Evolutionary conservation across 2,888 invertebrate species (phyloP).

Genomic region (Dasypolia templi): DNA sequence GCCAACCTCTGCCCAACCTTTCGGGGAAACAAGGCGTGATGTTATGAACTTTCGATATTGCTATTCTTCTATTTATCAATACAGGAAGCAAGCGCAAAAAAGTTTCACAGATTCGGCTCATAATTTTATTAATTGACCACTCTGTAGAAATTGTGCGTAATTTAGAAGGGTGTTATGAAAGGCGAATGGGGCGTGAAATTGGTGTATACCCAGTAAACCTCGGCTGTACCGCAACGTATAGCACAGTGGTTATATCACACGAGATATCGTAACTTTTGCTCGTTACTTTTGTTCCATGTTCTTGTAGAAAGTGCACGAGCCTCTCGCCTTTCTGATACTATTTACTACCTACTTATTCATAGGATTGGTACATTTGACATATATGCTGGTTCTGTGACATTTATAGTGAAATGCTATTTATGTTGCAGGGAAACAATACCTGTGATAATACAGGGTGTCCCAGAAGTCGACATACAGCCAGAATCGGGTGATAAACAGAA

Average conservation of each 20-base stretch:
- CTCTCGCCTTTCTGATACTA: slow-evolving; percentile 84
- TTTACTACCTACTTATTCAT: slow-evolving; percentile 77
- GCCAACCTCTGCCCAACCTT: no score
- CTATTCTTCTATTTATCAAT: slow-evolving; percentile 31
- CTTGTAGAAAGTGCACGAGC: slow-evolving; percentile 86
- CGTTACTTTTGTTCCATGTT: slow-evolving; percentile 81
- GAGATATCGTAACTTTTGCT: slow-evolving; percentile 87
- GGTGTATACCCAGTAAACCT: slow-evolving; percentile 69
- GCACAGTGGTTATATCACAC: slow-evolving; percentile 84
- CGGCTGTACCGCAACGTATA: slow-evolving; percentile 69
- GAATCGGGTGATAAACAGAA: no score
- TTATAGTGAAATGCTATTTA: slow-evolving; percentile 11
- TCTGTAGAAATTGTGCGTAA: slow-evolving; percentile 43
- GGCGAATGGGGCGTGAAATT: slow-evolving; percentile 79
- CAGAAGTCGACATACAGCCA: no score
- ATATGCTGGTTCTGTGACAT: slow-evolving; percentile 10
- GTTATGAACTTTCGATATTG: slow-evolving; percentile 45
- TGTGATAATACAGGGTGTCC: background rate
- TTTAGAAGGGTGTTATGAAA: slow-evolving; percentile 79
- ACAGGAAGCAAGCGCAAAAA: slow-evolving; percentile 48
- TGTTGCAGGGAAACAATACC: background rate
- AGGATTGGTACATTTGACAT: slow-evolving; percentile 51
- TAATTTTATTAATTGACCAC: slow-evolving; percentile 25
- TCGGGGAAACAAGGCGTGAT: no score
- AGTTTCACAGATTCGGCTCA: slow-evolving; percentile 25